Conservation (phyloP, 2,888 invertebrate genomes). For the Agapetus fuscipes region DNA sequence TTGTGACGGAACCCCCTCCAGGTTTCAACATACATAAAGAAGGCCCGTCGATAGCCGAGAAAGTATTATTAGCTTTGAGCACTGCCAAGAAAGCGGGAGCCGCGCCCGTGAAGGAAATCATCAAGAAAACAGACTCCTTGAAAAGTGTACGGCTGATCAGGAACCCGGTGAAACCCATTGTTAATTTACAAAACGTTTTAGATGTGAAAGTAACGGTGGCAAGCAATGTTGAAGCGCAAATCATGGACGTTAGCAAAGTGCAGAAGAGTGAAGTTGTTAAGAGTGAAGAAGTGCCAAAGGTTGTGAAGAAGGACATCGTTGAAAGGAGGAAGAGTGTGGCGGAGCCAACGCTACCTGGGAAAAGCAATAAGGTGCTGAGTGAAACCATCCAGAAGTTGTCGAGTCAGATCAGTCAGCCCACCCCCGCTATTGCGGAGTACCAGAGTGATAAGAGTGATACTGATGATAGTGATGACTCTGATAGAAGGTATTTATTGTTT, state of each 20-base stretch:
- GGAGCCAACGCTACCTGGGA: conserved; percentile 36
- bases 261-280: conserved; percentile 9
- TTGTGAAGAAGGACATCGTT: conserved; percentile 10
- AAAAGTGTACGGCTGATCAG: too few relatives aligned
- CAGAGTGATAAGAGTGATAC: conserved; percentile 36
- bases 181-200: neutral
- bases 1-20: conserved; percentile 41
- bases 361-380: conserved; percentile 49
- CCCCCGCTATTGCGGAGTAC: conserved; percentile 30
- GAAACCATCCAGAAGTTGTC: conserved; percentile 54
- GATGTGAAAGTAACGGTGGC: neutral
- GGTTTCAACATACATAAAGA: conserved; percentile 40
- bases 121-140: neutral
- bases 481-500: conserved; percentile 32
- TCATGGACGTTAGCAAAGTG: neutral
- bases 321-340: conserved; percentile 34
- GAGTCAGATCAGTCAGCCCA: conserved; percentile 40
- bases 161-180: neutral
- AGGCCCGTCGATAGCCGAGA: conserved; percentile 53
- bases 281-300: conserved; percentile 5
- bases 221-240: neutral
- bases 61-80: conserved; percentile 49
- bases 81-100: conserved; percentile 44
- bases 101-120: conserved; percentile 17
- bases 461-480: conserved; percentile 41